Conservation (phyloP, 2,888 invertebrate species). For the Tenthredo notha region DNA sequence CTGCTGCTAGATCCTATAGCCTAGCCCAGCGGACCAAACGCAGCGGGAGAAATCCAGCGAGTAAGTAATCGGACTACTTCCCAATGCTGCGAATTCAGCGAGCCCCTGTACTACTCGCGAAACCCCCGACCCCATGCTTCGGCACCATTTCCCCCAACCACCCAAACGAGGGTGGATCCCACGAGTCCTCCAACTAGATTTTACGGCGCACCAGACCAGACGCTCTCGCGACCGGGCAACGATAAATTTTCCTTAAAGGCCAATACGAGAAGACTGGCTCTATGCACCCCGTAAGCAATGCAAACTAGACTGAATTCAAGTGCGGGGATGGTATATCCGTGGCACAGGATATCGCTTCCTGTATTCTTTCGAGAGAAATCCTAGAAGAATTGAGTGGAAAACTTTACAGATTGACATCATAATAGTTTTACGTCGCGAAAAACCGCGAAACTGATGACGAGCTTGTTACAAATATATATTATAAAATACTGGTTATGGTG, state of each 20-base stretch:
- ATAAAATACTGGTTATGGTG: not conserved
- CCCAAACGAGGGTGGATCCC: conserved; percentile 39
- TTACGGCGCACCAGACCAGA: conserved; percentile 48
- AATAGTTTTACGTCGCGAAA: not conserved
- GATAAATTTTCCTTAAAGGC: conserved; percentile 63
- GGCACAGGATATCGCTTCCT: conserved; percentile 14
- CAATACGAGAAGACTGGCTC: conserved; percentile 47
- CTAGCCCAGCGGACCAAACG: conserved; percentile 29
- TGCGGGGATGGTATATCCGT: not conserved
- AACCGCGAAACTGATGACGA: not conserved
- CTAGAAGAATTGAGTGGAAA: conserved; percentile 4
- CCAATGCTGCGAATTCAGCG: conserved; percentile 47
- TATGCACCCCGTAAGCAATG: conserved; percentile 58
- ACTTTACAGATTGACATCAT: conserved; percentile 11
- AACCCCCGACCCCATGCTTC: not conserved
- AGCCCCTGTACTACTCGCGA: conserved; percentile 38
- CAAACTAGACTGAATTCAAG: conserved; percentile 57
- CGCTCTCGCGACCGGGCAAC: conserved; percentile 53
- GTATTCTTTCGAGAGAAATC: conserved; percentile 4
- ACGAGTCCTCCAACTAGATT: conserved; percentile 52
- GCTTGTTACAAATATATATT: not conserved
- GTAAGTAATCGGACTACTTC: conserved; percentile 52
- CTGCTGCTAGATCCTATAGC: conserved; percentile 27
- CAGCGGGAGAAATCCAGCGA: conserved; percentile 46
- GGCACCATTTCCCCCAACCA: conserved; percentile 15